Evolutionary conservation across 2,888 invertebrate species (phyloP).

Genomic region (Pandemis heparana): DNA sequence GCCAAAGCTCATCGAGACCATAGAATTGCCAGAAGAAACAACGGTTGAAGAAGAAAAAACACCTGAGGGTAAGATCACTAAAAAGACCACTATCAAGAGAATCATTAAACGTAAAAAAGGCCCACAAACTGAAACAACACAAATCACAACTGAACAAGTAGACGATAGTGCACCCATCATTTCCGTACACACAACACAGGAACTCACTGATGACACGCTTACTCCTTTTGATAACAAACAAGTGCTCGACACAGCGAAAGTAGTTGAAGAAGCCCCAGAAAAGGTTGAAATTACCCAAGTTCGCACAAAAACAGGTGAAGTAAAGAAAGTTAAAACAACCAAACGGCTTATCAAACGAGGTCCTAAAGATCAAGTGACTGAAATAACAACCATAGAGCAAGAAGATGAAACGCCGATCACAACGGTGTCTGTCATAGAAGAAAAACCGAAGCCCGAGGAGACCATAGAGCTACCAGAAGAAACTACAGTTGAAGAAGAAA

Average conservation of each 20-base stretch:
- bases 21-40: constrained; percentile 49
- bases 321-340: constrained; percentile 49
- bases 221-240: constrained; percentile 27
- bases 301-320: constrained; percentile 45
- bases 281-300: constrained; percentile 42
- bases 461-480: constrained; percentile 35
- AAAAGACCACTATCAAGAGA: not conserved
- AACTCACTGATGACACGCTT: not conserved
- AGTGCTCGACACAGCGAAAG: constrained; percentile 7
- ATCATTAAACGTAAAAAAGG: constrained; percentile 51
- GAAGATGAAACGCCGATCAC: constrained; percentile 21
- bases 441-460: not conserved
- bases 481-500: not conserved
- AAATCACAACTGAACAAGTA: constrained; percentile 62
- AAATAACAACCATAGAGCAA: constrained; percentile 19
- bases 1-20: not conserved
- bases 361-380: constrained; percentile 40
- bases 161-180: constrained; percentile 49
- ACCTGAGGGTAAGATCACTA: not conserved
- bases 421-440: not conserved
- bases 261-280: constrained; percentile 27
- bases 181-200: constrained; percentile 21
- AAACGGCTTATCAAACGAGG: constrained; percentile 15
- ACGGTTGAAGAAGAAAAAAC: not conserved
- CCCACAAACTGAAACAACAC: constrained; percentile 51